Conservation (phyloP, 2,888 invertebrate genomes). For the Cheilosia vernalis region DNA sequence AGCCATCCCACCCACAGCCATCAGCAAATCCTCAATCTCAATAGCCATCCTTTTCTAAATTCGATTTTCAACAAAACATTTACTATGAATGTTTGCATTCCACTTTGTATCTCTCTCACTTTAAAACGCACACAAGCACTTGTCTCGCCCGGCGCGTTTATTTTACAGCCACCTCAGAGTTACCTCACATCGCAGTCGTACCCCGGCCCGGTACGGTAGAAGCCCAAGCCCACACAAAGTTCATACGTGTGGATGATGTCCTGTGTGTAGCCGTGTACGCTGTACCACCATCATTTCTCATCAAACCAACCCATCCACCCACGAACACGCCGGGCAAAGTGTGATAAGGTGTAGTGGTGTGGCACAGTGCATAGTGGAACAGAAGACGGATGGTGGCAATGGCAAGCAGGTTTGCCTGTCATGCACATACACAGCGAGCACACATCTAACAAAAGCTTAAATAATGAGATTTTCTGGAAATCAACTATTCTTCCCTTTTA, state of each 20-base stretch:
- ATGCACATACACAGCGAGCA: slow-evolving; percentile 69
- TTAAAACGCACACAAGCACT: slow-evolving; percentile 71
- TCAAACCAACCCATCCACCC: slow-evolving; percentile 19
- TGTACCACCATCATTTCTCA: not conserved
- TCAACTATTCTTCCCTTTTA: slow-evolving; percentile 72
- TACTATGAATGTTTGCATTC: slow-evolving; percentile 69
- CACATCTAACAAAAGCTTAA: slow-evolving; percentile 76
- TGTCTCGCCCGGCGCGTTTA: slow-evolving; percentile 68
- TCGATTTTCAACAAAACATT: slow-evolving; percentile 73
- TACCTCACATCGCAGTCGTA: slow-evolving; percentile 11
- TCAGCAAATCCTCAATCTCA: slow-evolving; percentile 51
- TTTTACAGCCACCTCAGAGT: slow-evolving; percentile 60
- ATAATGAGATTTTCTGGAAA: slow-evolving; percentile 81
- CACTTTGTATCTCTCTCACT: slow-evolving; percentile 73
- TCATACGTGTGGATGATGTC: slow-evolving; percentile 59
- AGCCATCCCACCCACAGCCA: slow-evolving; percentile 8
- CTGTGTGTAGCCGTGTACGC: slow-evolving; percentile 18
- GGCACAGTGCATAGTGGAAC: slow-evolving; percentile 22
- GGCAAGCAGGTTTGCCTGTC: slow-evolving; percentile 66
- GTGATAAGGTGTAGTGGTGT: slow-evolving; percentile 63
- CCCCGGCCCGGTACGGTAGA: not conserved
- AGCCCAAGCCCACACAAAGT: slow-evolving; percentile 33
- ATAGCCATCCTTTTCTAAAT: slow-evolving; percentile 74
- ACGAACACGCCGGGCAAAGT: slow-evolving; percentile 39
- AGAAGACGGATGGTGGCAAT: slow-evolving; percentile 67